A percentile compares a stretch with the other conserved stretches of the same genome.
Evolutionary conservation across 2,888 invertebrate species (phyloP).

Genomic region (Xestoiulus laeticollis): DNA sequence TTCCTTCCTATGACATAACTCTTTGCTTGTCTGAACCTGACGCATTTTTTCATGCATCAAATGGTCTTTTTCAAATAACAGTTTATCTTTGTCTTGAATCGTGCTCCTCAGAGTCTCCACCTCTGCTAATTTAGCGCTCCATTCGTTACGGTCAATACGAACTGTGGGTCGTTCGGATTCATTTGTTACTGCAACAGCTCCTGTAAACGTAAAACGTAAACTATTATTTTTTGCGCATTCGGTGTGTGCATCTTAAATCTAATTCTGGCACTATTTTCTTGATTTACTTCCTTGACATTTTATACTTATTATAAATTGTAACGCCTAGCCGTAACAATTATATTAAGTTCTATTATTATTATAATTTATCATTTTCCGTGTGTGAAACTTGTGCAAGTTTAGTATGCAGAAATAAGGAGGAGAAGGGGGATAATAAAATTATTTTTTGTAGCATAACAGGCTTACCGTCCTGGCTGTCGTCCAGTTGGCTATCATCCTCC

Average conservation of each 20-base stretch:
- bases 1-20: conserved; percentile 57
- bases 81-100: conserved; percentile 56
- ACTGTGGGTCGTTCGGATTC: background rate
- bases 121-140: conserved; percentile 45
- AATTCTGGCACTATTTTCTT: background rate
- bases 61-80: conserved; percentile 57
- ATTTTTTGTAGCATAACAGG: background rate
- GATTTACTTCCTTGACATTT: background rate
- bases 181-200: background rate
- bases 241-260: background rate
- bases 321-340: too few relatives aligned
- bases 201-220: background rate
- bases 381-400: too few relatives aligned
- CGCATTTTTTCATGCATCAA: conserved; percentile 57
- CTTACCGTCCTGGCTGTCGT: background rate
- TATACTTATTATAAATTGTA: too few relatives aligned
- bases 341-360: conserved; percentile 50
- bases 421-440: too few relatives aligned
- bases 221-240: background rate
- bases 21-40: conserved; percentile 58
- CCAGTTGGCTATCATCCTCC: conserved; percentile 52
- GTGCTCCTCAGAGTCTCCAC: conserved; percentile 51
- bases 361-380: too few relatives aligned
- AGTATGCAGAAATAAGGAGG: too few relatives aligned
- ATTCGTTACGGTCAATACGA: conserved; percentile 48